Evolutionary conservation across 2,888 invertebrate species (phyloP).

Genomic region (Athalia circularis): DNA sequence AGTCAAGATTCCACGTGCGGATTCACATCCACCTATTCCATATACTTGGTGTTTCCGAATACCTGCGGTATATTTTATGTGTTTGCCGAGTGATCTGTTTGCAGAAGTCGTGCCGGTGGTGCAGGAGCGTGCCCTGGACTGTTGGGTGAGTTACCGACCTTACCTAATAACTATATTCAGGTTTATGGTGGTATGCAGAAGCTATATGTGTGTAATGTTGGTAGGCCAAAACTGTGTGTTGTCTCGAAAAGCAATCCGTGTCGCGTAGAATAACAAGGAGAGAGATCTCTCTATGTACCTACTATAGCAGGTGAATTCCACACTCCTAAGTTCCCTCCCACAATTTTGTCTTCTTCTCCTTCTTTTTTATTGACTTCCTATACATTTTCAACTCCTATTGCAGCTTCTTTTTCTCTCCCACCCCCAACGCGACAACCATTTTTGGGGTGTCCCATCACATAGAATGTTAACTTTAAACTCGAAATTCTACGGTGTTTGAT

Average conservation of each 20-base stretch:
- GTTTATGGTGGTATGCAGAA: constrained; percentile 10
- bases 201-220: too few relatives aligned
- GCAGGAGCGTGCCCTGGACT: neutral
- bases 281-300: constrained; percentile 53
- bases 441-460: neutral
- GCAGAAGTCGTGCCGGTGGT: neutral
- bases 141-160: constrained; percentile 10
- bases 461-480: constrained; percentile 53
- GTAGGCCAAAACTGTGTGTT: constrained; percentile 54
- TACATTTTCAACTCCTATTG: neutral
- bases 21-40: neutral
- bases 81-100: constrained; percentile 11
- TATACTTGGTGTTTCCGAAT: neutral
- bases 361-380: neutral
- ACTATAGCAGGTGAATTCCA: neutral
- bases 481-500: constrained; percentile 42
- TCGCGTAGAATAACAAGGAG: constrained; percentile 62
- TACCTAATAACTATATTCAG: constrained; percentile 49
- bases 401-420: neutral
- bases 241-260: constrained; percentile 64
- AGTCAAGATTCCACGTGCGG: neutral
- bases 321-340: too few relatives aligned
- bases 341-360: neutral
- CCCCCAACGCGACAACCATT: neutral
- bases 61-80: neutral